Evolutionary conservation across 92 coral and sea anemone species (phyloP), one percentile per base, ranked within the genome.

Genomic region (Palythoa caribaeorum): DNA sequence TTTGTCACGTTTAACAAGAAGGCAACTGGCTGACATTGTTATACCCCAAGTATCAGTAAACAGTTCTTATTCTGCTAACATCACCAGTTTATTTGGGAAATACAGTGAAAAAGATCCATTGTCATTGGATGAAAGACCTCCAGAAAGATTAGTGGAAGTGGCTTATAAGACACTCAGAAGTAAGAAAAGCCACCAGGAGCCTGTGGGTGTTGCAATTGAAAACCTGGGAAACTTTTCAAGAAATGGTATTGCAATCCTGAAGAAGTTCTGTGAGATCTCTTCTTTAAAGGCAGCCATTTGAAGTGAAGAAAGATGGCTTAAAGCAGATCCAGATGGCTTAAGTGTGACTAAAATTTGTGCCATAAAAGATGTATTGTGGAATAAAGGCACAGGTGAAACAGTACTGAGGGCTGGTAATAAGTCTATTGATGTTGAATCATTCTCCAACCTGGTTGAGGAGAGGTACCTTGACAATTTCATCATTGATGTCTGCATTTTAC

Each of bases 401-500:
- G 15, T 57, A 9, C 15, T 57, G 12, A 11, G 63, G 15, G 63
- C 15, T 57, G 63, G 1, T 57, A 9, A 57, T 57, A 57, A 57
- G 15, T 57, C 1, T 17, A 11, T 57, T 9, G 59, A 53, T 57
- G 63, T 57, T 9, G 14, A 15, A 57, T 57, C 63, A 9, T 57
- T 57, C 17, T 57, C 63, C 14, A 57, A 1, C 15, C 63, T 57
- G 59, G 59, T 53, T 53, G 6, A 15, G 59, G 59, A 92, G 83
- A 80, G 92, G 28, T 80, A 92, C 72, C 9, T 89, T 11, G 92
- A 92, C 83, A 92, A 92, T 59, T 92, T 92, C 38, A 71, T 76
- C 76, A 92, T 92, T 60, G 92, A 92, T 68, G 66, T 78, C 15
- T 54, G 39, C 15, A 92, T 86, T 5, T 37, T 21, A 11, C 21